phyloP scores from a whole-genome alignment of 2,797 vertebrate species.

The Arrhamphus sclerolepis region DNA sequence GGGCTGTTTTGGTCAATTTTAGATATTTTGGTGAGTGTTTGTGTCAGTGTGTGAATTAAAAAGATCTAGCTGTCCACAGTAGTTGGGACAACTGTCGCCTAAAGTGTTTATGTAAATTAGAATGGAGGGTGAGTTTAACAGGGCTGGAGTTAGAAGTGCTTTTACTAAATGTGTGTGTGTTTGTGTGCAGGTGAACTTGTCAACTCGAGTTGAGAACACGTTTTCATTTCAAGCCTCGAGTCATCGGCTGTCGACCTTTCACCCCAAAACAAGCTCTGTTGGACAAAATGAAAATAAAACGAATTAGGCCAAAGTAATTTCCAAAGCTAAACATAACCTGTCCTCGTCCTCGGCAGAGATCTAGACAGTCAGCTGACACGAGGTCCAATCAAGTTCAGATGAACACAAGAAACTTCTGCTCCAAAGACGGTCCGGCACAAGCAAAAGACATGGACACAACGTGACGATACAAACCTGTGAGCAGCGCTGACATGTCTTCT shows the following conservation, averaged over 20 bases:
- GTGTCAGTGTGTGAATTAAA: constrained; percentile 14
- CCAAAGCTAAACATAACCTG: too few species aligned
- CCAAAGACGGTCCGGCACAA: too few species aligned
- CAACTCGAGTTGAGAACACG: constrained; percentile 13
- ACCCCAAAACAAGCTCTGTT: not conserved
- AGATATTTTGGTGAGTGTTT: not conserved
- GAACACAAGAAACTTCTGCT: too few species aligned
- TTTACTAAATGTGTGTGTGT: constrained; percentile 13
- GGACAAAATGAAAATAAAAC: too few species aligned
- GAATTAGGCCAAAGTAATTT: too few species aligned
- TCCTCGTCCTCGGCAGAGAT: too few species aligned
- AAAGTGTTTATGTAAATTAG: constrained; percentile 10
- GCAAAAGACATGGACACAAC: too few species aligned
- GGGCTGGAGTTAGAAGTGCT: constrained; percentile 17
- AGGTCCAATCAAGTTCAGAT: too few species aligned
- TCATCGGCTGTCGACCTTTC: constrained; percentile 11
- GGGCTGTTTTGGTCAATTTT: constrained; percentile 2
- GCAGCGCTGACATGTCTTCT: too few species aligned
- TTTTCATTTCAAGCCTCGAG: constrained; percentile 4
- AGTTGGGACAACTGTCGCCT: constrained; percentile 14
- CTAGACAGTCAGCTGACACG: too few species aligned
- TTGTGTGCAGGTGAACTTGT: constrained; percentile 8
- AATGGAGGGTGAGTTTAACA: constrained; percentile 29
- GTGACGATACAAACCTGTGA: too few species aligned
- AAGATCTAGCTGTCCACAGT: constrained; percentile 30